phyloP scores from a whole-genome alignment of 2,113 vertebrate species.

The human region GRCh38 chr1:164927001-164927500 shows the following conservation, averaged over 20 bases:
- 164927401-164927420: background rate
- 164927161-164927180: background rate
- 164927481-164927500: background rate
- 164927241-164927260: background rate
- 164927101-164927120: background rate
- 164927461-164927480: background rate
- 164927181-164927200: background rate
- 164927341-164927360: background rate
- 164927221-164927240: background rate
- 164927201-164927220: background rate
- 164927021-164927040: background rate
- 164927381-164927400: too few species aligned
- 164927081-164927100: background rate
- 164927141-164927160: background rate
- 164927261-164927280: background rate
- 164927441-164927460: background rate
- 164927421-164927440: background rate
- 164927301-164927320: background rate
- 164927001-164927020: background rate
- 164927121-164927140: background rate
- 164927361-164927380: background rate
- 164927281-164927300: background rate
- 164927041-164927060: background rate
- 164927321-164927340: background rate
- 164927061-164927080: background rate